Percentiles rank a stretch among this genome's conserved stretches.
phyloP scores from a whole-genome alignment of 2,888 invertebrate species.

The Formica aserva region DNA sequence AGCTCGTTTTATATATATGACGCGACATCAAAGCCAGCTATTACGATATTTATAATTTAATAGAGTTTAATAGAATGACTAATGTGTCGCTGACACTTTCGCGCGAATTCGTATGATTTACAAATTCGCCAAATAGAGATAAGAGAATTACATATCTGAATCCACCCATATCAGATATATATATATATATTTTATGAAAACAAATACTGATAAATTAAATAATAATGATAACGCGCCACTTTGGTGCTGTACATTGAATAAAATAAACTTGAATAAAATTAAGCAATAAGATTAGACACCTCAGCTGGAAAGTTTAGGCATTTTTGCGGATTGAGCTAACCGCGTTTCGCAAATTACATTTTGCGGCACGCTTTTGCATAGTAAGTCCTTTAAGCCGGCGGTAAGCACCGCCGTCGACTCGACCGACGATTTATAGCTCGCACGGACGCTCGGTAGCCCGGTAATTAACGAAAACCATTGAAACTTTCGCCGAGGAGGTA shows the following conservation, averaged over 20 bases:
- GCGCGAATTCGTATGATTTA: background rate
- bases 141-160: background rate
- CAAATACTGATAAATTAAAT: background rate
- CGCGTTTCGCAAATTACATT: conserved; percentile 17
- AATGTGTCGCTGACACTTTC: conserved; percentile 4
- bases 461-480: conserved; percentile 49
- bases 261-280: background rate
- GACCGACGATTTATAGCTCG: conserved; percentile 43
- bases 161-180: background rate
- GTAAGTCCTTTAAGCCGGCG: conserved; percentile 40
- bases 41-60: conserved; percentile 26
- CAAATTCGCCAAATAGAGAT: background rate
- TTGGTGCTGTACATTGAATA: background rate
- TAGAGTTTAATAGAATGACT: conserved; percentile 5
- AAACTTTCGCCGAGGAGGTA: conserved; percentile 25
- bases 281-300: background rate
- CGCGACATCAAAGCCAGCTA: conserved; percentile 4
- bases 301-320: background rate
- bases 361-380: background rate
- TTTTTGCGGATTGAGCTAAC: conserved; percentile 24
- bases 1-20: background rate
- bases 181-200: too few relatives aligned
- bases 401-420: conserved; percentile 36
- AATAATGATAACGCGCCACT: background rate
- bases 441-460: conserved; percentile 1